phyloP scores from a whole-genome alignment of 2,888 invertebrate genomes.

The Tachina lurida region DNA sequence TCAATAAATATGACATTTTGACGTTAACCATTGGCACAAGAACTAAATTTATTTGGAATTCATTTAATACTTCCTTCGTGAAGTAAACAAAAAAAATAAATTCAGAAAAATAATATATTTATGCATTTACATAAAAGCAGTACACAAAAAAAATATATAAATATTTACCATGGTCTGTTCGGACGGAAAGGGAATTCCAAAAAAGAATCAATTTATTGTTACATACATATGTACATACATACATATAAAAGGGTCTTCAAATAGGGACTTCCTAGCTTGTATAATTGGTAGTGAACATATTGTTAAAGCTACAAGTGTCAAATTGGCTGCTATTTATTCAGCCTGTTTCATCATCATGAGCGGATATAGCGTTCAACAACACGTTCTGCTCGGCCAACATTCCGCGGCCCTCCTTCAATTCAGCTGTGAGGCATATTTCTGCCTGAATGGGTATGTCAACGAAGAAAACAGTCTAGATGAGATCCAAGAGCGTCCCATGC shows the following conservation, averaged over 20 bases:
- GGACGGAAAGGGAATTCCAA: not conserved
- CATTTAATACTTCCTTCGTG: conserved; percentile 45
- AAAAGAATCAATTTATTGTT: not conserved
- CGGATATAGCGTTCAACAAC: too few relatives aligned
- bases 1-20: conserved; percentile 2
- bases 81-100: conserved; percentile 11
- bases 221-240: not conserved
- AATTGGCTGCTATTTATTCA: too few relatives aligned
- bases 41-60: conserved; percentile 53
- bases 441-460: too few relatives aligned
- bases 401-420: too few relatives aligned
- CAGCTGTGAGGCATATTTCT: too few relatives aligned
- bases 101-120: conserved; percentile 20
- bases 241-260: not conserved
- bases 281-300: too few relatives aligned
- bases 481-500: too few relatives aligned
- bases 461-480: too few relatives aligned
- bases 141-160: not conserved
- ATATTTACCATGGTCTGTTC: not conserved
- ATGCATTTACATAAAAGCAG: not conserved
- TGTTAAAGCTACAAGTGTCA: too few relatives aligned
- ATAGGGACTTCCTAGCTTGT: too few relatives aligned
- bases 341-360: too few relatives aligned
- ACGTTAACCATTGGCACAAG: not conserved
- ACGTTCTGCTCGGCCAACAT: too few relatives aligned